Evolutionary conservation across 2,888 invertebrate genomes (phyloP), one percentile per base, ranked within the genome.

Genomic region (Stictocephala bisonia): DNA sequence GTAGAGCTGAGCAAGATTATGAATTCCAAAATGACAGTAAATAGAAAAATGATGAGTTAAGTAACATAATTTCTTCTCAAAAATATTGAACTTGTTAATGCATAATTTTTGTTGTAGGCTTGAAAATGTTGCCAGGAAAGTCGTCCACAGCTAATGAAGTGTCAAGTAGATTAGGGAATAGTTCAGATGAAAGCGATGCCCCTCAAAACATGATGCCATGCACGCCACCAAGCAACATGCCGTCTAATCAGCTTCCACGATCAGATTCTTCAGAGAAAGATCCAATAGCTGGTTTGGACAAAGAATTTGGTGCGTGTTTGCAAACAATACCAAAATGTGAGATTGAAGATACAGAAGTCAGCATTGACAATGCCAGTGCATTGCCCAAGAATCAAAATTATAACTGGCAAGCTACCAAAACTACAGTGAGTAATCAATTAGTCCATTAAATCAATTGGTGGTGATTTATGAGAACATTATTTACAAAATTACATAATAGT

Each of bases 341-440:
- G n/a, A n/a, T n/a, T n/a, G n/a, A n/a, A n/a, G n/a, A n/a, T n/a
- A 40, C 18, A 20, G 22, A n/a, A 7, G 26, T 56, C 56, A 56
- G 15, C 15, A 44, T 27, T 15, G 20, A 31, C n/a, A 51, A 51
- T 18, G 40, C 29, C 24, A 53, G 53, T 40, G 40, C 50, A 7
- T 69, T 15, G 18, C 56, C 26, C 18, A 40, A 51, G 18, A 69
- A 69, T 24, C 35, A 50, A 13, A 51, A 69, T 27, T 88, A 89
- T 82, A 90, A 90, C 81, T 90, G 90, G 90, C 93, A 93, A 83
- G 90, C 92, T 24, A 90, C 90, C 22, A 93, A 92, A 83, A 88
- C 89, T 0, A 90, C 91, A 0, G 88, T 60, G 31, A 60, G 60
- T 60, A n/a, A 15, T 15, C 15, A n/a, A n/a, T 44, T 44, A 44